Evolutionary conservation across 1,140 invertebrate genomes (phyloP), one percentile per base, ranked within the genome.

Genomic region (Drosophila bocki): DNA sequence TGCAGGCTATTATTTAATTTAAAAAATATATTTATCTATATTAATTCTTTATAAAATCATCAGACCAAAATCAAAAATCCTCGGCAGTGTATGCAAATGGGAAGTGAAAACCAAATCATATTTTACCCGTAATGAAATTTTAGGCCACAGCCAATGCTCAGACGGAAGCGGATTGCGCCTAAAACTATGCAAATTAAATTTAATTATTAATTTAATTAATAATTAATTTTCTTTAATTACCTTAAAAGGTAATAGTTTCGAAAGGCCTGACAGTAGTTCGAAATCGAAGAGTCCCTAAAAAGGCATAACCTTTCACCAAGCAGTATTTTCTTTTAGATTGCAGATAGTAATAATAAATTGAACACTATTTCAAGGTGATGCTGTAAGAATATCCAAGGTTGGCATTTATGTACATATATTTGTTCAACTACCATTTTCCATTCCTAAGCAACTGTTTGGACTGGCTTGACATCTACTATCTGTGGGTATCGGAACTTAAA

Each of bases 181-280:
- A 87, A 87, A 87, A 80, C 80, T 79, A 87, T 77, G 71, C 72
- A 87, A 87, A 87, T 87, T 75, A 87, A 87, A 82, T 87, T 80
- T 78, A 76, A 82, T 87, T 1, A 72, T 72, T 72, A 71, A 72
- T 60, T 60, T 60, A n/a, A n/a, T 80, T 78, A 76, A 82, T 87
- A 19, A 72, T 72, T 72, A 71, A 72, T 60, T 60, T 60, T 19
- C 37, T 59, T 50, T 39, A 22, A 72, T 60, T 71, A 32, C 45
- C 44, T 53, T 22, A 2, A 22, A 22, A 50, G 37, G 37, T 60
- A 71, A 32, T 8, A 33, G 32, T 35, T 51, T 11, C 7, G 2
- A 35, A 22, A 17, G 32, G 22, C 15, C n/a, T 11, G 5, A 15
- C 11, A 32, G 13, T 3, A 5, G 0, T 1, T 7, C 13, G 7